Evolutionary conservation across 2,113 vertebrate species (phyloP).

Genomic region (Entosphenus tridentatus): DNA sequence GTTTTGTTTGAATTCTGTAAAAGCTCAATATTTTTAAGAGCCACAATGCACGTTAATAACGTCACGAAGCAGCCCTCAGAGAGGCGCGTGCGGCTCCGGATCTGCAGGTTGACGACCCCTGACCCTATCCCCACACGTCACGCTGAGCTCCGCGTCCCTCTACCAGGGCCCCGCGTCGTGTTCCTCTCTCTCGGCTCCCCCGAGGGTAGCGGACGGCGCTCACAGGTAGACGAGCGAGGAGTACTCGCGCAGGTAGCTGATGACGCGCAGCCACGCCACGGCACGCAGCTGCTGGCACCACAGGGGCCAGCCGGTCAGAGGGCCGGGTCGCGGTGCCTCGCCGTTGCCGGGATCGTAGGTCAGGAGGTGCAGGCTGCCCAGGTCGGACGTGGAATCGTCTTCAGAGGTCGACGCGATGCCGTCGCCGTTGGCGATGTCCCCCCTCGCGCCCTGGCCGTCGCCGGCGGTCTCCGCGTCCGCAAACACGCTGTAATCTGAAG

Average conservation of each 20-base stretch:
- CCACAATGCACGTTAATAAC: too few species aligned
- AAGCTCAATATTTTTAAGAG: too few species aligned
- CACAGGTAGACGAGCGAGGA: slow-evolving; percentile 42
- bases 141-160: too few species aligned
- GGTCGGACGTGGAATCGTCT: slow-evolving; percentile 31
- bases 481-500: slow-evolving; percentile 70
- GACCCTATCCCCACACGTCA: too few species aligned
- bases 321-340: slow-evolving; percentile 13
- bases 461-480: slow-evolving; percentile 26
- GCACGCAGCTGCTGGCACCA: slow-evolving; percentile 68
- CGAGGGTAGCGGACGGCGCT: slow-evolving; percentile 9
- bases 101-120: too few species aligned
- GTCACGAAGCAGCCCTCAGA: too few species aligned
- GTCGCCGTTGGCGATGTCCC: too few species aligned
- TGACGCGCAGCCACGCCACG: slow-evolving; percentile 55
- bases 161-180: too few species aligned
- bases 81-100: too few species aligned
- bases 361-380: slow-evolving; percentile 51
- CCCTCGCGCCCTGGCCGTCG: neutral
- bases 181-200: too few species aligned
- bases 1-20: too few species aligned
- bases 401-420: slow-evolving; percentile 15
- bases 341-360: slow-evolving; percentile 30
- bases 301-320: slow-evolving; percentile 26
- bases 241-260: slow-evolving; percentile 48